These are phyloP conservation scores for Phaenicophaeus curvirostris DNA, from an alignment of 2,797 vertebrate genomes.

Conservation along the genomic window DNA sequence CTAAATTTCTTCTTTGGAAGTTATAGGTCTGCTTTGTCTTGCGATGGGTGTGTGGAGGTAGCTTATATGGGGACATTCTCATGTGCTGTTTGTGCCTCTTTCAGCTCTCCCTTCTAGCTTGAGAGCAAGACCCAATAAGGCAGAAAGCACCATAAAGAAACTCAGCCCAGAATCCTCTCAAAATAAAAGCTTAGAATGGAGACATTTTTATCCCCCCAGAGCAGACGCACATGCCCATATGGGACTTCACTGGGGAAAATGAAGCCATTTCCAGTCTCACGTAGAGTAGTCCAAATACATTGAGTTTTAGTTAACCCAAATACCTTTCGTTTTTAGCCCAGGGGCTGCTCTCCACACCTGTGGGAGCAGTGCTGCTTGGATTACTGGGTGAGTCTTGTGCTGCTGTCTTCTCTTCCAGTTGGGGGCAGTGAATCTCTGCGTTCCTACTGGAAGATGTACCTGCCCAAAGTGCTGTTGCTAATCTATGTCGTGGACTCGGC, in stretches of 20 bases:
- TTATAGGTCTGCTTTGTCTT: neutral
- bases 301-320: neutral
- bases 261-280: neutral
- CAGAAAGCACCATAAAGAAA: neutral
- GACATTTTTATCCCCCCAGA: neutral
- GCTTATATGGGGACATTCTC: neutral
- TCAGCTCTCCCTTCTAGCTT: neutral
- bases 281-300: neutral
- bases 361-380: neutral
- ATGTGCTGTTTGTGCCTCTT: neutral
- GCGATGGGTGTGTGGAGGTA: neutral
- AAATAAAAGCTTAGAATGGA: neutral
- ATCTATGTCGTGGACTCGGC: constrained; percentile 93
- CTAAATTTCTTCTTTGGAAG: neutral
- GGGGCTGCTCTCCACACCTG: neutral
- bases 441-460: constrained; percentile 87
- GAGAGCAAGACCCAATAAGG: neutral
- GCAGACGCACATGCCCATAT: neutral
- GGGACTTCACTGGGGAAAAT: neutral
- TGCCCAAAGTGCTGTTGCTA: constrained; percentile 84
- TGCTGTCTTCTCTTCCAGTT: constrained; percentile 77
- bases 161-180: neutral
- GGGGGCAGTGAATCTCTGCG: constrained; percentile 88
- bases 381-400: neutral
- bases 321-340: neutral